Evolutionary conservation across 2,113 vertebrate species (phyloP).

Genomic region (Sylvilagus bachmani): DNA sequence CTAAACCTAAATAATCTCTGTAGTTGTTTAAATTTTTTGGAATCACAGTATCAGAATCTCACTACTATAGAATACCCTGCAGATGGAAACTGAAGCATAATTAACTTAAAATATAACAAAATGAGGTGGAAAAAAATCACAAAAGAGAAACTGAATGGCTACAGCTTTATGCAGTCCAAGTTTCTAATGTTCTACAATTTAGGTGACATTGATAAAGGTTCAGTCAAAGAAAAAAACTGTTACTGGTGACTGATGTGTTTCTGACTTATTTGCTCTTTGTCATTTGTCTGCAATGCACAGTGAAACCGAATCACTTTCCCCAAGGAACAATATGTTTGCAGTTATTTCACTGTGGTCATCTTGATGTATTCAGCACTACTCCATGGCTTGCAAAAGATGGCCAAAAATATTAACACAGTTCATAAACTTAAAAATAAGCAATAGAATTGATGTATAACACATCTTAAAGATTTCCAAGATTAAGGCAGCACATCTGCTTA

Average conservation of each 20-base stretch:
- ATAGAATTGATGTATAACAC: neutral
- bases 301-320: neutral
- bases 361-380: neutral
- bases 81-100: conserved; percentile 65
- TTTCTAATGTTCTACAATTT: neutral
- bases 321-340: neutral
- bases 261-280: conserved; percentile 41
- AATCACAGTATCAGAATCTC: conserved; percentile 67
- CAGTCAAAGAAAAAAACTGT: neutral
- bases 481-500: neutral
- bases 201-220: conserved; percentile 47
- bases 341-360: neutral
- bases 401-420: neutral
- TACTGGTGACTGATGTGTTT: neutral
- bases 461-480: neutral
- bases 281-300: neutral
- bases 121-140: neutral
- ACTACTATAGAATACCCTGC: conserved; percentile 39
- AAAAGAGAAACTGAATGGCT: conserved; percentile 57
- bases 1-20: conserved; percentile 74
- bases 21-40: conserved; percentile 78
- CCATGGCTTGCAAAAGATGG: neutral
- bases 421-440: neutral
- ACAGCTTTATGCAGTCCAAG: neutral
- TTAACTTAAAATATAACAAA: conserved; percentile 75